Percentiles rank a stretch among this genome's conserved stretches.
These are phyloP conservation scores for Trilocha varians DNA, from an alignment of 2,888 invertebrate genomes.

Conservation along the genomic window DNA sequence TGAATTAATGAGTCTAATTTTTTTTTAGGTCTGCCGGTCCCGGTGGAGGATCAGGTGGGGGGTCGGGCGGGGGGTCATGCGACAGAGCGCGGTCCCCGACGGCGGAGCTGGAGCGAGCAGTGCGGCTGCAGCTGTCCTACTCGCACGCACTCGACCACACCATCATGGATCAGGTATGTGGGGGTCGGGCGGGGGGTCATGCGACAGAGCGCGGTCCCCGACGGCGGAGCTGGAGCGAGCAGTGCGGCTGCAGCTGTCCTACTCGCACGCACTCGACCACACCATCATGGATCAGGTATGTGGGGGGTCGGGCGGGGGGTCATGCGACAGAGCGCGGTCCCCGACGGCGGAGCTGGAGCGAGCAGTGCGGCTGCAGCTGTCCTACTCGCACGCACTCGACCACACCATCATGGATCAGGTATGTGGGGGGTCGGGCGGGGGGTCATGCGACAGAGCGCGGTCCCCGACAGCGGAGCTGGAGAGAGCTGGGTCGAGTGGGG, in stretches of 20 bases:
- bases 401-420: slow-evolving; percentile 63
- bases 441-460: slow-evolving; percentile 29
- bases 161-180: slow-evolving; percentile 54
- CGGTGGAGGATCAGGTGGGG: slow-evolving; percentile 2
- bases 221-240: slow-evolving; percentile 61
- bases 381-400: slow-evolving; percentile 58
- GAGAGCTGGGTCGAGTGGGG: slow-evolving; percentile 48
- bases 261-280: slow-evolving; percentile 56
- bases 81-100: slow-evolving; percentile 48
- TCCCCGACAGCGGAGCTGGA: slow-evolving; percentile 64
- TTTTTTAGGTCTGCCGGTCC: neutral
- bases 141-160: slow-evolving; percentile 54
- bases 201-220: slow-evolving; percentile 44
- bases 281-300: slow-evolving; percentile 32
- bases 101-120: slow-evolving; percentile 55
- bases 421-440: neutral
- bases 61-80: slow-evolving; percentile 16
- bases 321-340: slow-evolving; percentile 34
- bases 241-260: slow-evolving; percentile 51
- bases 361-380: slow-evolving; percentile 50
- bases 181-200: slow-evolving; percentile 12
- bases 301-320: slow-evolving; percentile 8
- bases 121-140: slow-evolving; percentile 56
- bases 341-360: slow-evolving; percentile 63
- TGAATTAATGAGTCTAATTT: neutral